Percentiles rank a stretch among this genome's conserved stretches.
Conservation (phyloP, 2,888 invertebrate genomes). For the Rotaria sp. region DNA sequence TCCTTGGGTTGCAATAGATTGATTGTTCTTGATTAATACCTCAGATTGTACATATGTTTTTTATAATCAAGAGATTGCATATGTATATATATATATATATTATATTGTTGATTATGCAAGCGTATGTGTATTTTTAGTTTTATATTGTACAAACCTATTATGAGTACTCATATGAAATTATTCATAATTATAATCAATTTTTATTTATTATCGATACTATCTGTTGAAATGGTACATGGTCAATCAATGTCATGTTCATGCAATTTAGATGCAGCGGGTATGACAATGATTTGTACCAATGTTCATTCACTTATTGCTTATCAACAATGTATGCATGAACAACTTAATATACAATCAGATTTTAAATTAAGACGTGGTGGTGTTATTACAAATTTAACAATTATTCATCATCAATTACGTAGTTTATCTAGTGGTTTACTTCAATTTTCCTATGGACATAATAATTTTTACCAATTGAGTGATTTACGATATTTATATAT, state of each 20-base stretch:
- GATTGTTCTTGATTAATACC: not conserved
- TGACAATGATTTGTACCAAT: constrained; percentile 4
- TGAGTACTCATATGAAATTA: not conserved
- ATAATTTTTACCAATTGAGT: not conserved
- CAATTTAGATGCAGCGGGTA: not conserved
- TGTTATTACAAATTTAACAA: constrained; percentile 16
- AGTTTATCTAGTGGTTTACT: not conserved
- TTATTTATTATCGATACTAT: not conserved
- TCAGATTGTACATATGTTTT: not conserved
- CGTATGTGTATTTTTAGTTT: not conserved
- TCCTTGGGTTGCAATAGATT: not conserved
- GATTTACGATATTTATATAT: constrained; percentile 26
- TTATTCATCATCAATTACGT: not conserved
- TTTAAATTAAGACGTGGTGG: not conserved
- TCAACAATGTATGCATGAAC: constrained; percentile 18
- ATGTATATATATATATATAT: not conserved
- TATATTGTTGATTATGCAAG: not conserved
- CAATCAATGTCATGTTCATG: not conserved
- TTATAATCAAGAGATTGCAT: not conserved
- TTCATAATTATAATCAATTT: not conserved
- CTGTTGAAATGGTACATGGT: too few relatives aligned
- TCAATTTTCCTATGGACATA: not conserved
- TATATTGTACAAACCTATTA: not conserved
- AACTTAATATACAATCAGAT: not conserved
- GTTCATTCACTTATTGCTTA: not conserved